Base-by-base conservation (phyloP, 2,113 vertebrate species). In the Hylia prasina region DNA sequence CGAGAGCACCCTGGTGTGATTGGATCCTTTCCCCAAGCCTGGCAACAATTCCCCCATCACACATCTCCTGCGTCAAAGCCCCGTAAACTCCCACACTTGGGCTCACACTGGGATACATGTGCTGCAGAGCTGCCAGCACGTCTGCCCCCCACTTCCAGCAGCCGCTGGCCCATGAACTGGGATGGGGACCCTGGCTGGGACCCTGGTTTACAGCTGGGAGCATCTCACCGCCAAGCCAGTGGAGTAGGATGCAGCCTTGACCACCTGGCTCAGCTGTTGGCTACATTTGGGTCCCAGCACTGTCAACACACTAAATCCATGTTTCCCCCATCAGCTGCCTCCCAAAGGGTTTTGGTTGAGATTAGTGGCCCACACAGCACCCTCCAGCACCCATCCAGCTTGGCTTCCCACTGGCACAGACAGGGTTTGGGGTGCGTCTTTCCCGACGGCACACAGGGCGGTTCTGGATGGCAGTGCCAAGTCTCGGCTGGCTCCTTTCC, bases 51-150 rank as follows among this genome's bases (percentile, higher is more conserved):
- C 93, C 75, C 45, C 86, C 89, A 78, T 89, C 95, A 95, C 86
- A 89, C 51, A 53, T 93, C 88, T 96, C 72, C 93, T 97, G 93
- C 94, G 88, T 97, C 93, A 97, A 73, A 95, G 86, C 96, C 79
- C 88, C 1, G 18, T 77, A 88, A 69, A 88, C 92, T 86, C 94
- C 94, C 80, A 93, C 92, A 82, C 88, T 78, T 47, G 82, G 40
- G 58, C 90, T 95, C 81, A 80, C 51, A 56, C 80, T 60, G 77
- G 81, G 75, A 82, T 76, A 37, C 76, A 39, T 90, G 82, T 93
- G 65, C 76, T 83, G 76, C 2, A 1, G 77, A 75, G 87, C 83
- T 77, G 81, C 70, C 1, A 7, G 54, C 57, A 54, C 3, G 0
- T 79, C 77, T 81, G 54, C 6, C 30, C 60, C 54, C 33, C 2